A percentile compares a stretch with the other conserved stretches of the same genome.
Evolutionary conservation across 2,797 vertebrate genomes (phyloP).

Genomic region (Ctenochaetus hawaiiensis): DNA sequence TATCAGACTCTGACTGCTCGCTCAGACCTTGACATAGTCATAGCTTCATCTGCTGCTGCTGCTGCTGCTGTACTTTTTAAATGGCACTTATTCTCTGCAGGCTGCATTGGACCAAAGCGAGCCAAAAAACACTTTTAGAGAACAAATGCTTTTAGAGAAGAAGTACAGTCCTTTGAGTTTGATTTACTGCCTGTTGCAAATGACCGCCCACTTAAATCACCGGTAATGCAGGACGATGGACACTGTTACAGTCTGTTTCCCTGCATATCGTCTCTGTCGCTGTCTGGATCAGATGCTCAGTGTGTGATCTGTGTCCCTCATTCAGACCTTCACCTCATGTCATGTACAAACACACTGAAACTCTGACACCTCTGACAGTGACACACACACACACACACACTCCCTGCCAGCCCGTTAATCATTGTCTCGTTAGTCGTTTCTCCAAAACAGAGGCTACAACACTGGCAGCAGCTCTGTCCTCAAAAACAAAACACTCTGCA

Average conservation of each 20-base stretch:
- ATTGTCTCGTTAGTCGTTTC: conserved; percentile 73
- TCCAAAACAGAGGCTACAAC: conserved; percentile 57
- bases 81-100: conserved; percentile 42
- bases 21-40: conserved; percentile 56
- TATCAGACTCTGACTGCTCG: conserved; percentile 46
- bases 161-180: conserved; percentile 16
- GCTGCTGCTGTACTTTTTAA: conserved; percentile 39
- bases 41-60: no score
- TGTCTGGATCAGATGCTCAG: conserved; percentile 37
- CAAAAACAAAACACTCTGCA: conserved; percentile 34
- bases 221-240: neutral
- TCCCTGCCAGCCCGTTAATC: conserved; percentile 74
- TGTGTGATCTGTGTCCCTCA: conserved; percentile 44
- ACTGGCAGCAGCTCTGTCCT: neutral
- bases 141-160: conserved; percentile 10
- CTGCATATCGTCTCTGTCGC: conserved; percentile 33
- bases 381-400: conserved; percentile 20
- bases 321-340: conserved; percentile 74
- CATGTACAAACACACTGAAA: conserved; percentile 38
- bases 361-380: conserved; percentile 40
- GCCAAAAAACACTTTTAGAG: conserved; percentile 32
- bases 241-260: neutral
- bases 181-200: conserved; percentile 9
- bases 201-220: conserved; percentile 7
- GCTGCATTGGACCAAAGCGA: conserved; percentile 33